Evolutionary conservation across 2,797 vertebrate species (phyloP), one percentile per base, ranked within the genome.

Genomic region (Borostomias antarcticus): DNA sequence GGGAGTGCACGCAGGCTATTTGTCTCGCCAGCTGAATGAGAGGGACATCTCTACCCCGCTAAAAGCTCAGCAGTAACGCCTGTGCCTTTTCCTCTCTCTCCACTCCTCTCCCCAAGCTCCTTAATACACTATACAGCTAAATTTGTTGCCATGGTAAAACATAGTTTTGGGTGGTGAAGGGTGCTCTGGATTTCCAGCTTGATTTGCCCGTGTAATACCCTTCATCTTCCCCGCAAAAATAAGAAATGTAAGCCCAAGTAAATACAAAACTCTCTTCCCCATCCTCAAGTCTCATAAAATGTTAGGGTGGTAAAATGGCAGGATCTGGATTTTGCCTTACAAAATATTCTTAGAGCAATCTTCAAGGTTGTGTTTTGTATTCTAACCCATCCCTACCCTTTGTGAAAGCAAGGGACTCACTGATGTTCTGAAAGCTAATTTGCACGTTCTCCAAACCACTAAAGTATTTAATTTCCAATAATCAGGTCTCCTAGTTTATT

Each of bases 401-500:
- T 37, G 28, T 51, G 33, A 40, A 21, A n/a, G 40, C n/a, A 29
- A 29, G 58, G 32, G 23, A 15, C 25, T 29, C 26, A 25, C 47
- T 51, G 28, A 37, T 68, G 51, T 32, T 25, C 1, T 57, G 57
- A 69, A 54, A 72, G 62, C 40, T 63, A 64, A 79, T 73, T 58
- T 60, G 26, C 54, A 60, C 32, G 59, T 25, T 33, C 29, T 32
- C 13, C 58, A 58, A 66, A 64, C 35, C 48, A 19, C 48, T 29
- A 45, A 57, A 61, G 23, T 17, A 25, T 45, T 23, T 43, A 7
- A 64, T 26, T 66, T 48, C 60, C 30, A n/a, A 29, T 35, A 58
- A 53, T 66, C 64, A 67, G 7, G 30, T 23, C 17, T 54, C 19
- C 28, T 32, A 63, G 56, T 58, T 43, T 23, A 47, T 62, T 51